phyloP scores from a whole-genome alignment of 2,888 invertebrate species.

The Scaptomyza polygonia region DNA sequence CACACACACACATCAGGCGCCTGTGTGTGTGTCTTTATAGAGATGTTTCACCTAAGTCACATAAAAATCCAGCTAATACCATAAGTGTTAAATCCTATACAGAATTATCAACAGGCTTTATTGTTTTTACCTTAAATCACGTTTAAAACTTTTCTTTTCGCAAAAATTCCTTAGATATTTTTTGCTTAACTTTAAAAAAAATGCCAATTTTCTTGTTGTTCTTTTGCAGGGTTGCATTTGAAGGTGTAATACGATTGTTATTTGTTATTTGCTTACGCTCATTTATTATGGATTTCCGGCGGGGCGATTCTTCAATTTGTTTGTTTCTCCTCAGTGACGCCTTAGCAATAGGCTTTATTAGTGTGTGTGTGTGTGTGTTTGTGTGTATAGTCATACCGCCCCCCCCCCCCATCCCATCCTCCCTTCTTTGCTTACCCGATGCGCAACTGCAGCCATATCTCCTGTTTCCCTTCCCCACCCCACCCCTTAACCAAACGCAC shows the following conservation, averaged over 20 bases:
- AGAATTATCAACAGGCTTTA: neutral
- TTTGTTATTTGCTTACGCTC: constrained; percentile 24
- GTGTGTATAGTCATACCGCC: neutral
- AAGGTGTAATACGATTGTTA: constrained; percentile 6
- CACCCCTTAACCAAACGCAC: neutral
- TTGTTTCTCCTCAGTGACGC: constrained; percentile 58
- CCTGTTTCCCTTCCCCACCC: neutral
- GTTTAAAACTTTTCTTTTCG: neutral
- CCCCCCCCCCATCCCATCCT: neutral
- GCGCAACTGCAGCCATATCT: constrained; percentile 10
- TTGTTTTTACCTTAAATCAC: neutral
- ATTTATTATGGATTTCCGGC: constrained; percentile 54
- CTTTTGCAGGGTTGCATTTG: constrained; percentile 2
- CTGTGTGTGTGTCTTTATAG: too few species aligned
- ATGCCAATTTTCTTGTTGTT: neutral
- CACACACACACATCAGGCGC: neutral
- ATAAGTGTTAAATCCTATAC: neutral
- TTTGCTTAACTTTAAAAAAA: neutral
- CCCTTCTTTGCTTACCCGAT: neutral
- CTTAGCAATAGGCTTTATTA: constrained; percentile 60
- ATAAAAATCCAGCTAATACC: constrained; percentile 4
- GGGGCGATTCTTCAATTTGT: constrained; percentile 60
- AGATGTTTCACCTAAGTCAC: too few species aligned
- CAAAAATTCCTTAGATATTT: too few species aligned
- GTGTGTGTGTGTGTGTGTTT: constrained; percentile 5